phyloP scores from a whole-genome alignment of 2,113 vertebrate species.

The Gnathonemus echidnorhynchus region DNA sequence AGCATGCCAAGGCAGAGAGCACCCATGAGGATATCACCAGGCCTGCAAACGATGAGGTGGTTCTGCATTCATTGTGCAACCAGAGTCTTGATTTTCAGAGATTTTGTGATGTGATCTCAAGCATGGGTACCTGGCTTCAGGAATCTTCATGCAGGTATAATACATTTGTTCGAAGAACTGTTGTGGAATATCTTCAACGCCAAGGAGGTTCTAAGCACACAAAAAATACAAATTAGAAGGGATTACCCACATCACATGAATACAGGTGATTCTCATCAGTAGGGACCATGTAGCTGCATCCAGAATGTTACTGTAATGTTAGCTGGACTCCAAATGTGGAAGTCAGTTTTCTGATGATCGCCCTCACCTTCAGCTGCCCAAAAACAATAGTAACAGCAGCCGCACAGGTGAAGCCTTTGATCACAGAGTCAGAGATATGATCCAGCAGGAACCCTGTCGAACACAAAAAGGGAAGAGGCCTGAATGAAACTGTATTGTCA shows the following conservation, averaged over 20 bases:
- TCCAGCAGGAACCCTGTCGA: slow-evolving; percentile 83
- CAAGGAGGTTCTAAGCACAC: slow-evolving; percentile 78
- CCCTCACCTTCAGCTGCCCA: slow-evolving; percentile 83
- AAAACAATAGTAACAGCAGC: slow-evolving; percentile 86
- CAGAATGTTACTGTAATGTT: background rate
- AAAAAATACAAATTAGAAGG: background rate
- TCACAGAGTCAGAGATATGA: slow-evolving; percentile 86
- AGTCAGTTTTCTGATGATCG: background rate
- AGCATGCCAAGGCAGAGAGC: slow-evolving; percentile 67
- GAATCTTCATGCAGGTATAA: slow-evolving; percentile 67
- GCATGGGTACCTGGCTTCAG: slow-evolving; percentile 67
- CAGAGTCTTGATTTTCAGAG: background rate
- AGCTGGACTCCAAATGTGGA: background rate
- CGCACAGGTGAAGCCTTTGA: slow-evolving; percentile 90
- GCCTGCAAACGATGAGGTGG: slow-evolving; percentile 44
- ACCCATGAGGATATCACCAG: slow-evolving; percentile 75
- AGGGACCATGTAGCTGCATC: background rate
- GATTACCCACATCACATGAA: background rate
- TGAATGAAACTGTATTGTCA: background rate
- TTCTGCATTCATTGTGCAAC: background rate
- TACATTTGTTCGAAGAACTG: slow-evolving; percentile 83
- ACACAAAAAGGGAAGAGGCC: background rate
- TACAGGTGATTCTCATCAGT: background rate
- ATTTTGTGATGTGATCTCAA: background rate
- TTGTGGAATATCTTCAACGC: slow-evolving; percentile 69